Base-by-base conservation (phyloP, 2,113 vertebrate species). In the Clupea harengus region DNA sequence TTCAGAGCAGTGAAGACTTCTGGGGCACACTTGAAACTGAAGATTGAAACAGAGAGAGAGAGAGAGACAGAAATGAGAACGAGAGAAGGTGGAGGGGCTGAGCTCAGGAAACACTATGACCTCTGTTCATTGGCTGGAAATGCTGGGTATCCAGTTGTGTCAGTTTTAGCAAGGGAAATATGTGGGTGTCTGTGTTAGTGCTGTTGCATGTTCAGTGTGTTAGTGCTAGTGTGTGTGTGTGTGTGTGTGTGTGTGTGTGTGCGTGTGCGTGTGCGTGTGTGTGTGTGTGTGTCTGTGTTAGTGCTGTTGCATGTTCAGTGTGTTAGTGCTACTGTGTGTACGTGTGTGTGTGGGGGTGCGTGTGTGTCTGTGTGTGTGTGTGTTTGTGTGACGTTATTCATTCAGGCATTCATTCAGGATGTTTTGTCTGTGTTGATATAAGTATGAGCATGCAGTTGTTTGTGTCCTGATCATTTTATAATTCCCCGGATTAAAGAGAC, bases 231-330 rank as follows among this genome's bases (percentile, higher is more conserved):
- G 15, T 87, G 84, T 47, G 54, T 83, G 82, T 86, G 84, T 88
- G 83, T 85, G 91, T 88, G 89, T 88, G 84, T 88, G 80, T 84
- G 25, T 83, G 28, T 83, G 17, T 46, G 39, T 54, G 6, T 80
- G 72, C 75, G 46, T 25, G 57, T 20, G 4, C 18, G 72, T 46
- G 25, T 81, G 82, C 39, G 20, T 15, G 17, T 3, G 10, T 64
- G 45, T 28, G 2, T 11, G 49, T 46, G 82, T 78, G 20, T 10
- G 60, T 28, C 45, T n/a, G 67, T 45, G 13, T 32, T 46, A n/a
- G 78, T 45, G 22, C n/a, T n/a, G n/a, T n/a, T n/a, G 28, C 72
- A 67, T 46, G 45, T 46, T n/a, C n/a, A n/a, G 45, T 46, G 45
- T 28, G n/a, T 45, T 13, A 22, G n/a, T 49, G 5, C 45, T 67